phyloP scores from a whole-genome alignment of 2,797 vertebrate species.

The Myotis myotis region DNA sequence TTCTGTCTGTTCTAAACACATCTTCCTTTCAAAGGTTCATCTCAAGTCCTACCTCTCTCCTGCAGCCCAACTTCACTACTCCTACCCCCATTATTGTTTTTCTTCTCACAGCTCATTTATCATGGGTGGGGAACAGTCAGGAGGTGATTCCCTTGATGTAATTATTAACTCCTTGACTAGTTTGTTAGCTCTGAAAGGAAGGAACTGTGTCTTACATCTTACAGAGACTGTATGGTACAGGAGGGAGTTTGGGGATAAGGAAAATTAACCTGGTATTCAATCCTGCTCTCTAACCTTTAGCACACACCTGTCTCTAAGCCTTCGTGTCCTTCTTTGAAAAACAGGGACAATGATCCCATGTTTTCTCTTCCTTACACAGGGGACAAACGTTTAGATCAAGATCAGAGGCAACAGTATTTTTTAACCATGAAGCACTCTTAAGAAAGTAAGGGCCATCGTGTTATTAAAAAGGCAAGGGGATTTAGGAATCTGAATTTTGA shows the following conservation, averaged over 20 bases:
- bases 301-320: not conserved
- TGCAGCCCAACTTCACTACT: not conserved
- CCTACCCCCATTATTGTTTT: not conserved
- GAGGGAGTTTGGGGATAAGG: not conserved
- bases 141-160: not conserved
- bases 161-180: conserved; percentile 11
- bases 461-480: not conserved
- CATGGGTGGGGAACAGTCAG: too few relatives aligned
- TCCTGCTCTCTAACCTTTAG: not conserved
- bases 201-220: not conserved
- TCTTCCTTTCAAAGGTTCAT: not conserved
- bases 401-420: not conserved
- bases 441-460: not conserved
- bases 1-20: not conserved
- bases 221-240: not conserved
- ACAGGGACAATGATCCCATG: not conserved
- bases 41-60: not conserved
- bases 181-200: not conserved
- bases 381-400: not conserved
- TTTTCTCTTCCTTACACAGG: not conserved
- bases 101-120: not conserved
- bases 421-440: not conserved
- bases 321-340: not conserved
- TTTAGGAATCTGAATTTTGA: conserved; percentile 45
- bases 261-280: not conserved